Evolutionary conservation across 2,888 invertebrate genomes (phyloP), one percentile per base, ranked within the genome.

Genomic region (Auanema sp.): DNA sequence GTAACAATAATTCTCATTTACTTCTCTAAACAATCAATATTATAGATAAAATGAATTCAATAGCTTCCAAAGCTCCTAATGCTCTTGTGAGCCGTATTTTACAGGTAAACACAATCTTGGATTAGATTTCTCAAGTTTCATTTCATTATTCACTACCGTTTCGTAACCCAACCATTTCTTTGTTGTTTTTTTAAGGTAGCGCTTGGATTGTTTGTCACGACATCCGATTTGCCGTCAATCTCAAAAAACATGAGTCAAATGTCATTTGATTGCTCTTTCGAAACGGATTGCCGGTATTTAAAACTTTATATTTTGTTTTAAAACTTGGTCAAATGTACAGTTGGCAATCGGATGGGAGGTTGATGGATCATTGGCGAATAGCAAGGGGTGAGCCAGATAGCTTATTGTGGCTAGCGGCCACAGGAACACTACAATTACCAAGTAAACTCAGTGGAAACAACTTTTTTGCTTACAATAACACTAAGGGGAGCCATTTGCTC

Each of bases 321-420:
- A 54, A 60, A 40, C 21, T 42, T 50, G 50, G 50, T 12, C 21
- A 52, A 12, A 23, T 44, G 51, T 61, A 11, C 25, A 71, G 73
- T 60, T 73, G 73, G 73, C 50, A 58, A 16, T 69, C 73, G 0
- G 43, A 64, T 1, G 73, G 68, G 60, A 71, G 58, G 11, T 47
- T 63, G 23, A 52, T 68, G 3, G 73, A 73, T 41, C 58, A 72
- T 40, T 81, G 81, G 81, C 61, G 74, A 55, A 63, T 80, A 21
- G 81, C 79, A 1, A 64, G 69, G 47, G 81, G 81, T n/a, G 79
- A 81, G 58, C 81, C 81, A 6, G 81, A 81, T 51, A 71, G 75
- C 55, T 59, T 81, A 11, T 65, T 81, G 41, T 81, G 81, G 81
- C 53, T 81, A 44, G 81, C 81, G 11, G 80, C 80, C n/a, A 81